These are phyloP conservation scores for Ephestia elutella DNA, from an alignment of 1,140 invertebrate species.

Conservation along the genomic window DNA sequence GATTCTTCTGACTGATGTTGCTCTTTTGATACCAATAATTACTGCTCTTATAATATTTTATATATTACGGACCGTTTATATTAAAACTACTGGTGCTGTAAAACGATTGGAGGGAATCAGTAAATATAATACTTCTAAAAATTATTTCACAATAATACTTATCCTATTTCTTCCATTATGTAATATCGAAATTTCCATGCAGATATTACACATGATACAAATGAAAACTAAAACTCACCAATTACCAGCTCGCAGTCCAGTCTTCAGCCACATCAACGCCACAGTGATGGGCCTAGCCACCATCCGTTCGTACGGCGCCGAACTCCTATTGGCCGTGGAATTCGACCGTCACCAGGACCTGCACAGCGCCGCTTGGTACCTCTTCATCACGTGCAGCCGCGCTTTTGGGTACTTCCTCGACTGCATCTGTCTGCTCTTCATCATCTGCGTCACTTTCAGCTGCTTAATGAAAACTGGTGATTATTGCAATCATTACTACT, in stretches of 20 bases:
- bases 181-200: no score
- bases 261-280: slow-evolving; percentile 89
- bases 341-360: slow-evolving; percentile 81
- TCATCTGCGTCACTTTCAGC: slow-evolving; percentile 80
- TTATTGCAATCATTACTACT: background rate
- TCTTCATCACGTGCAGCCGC: slow-evolving; percentile 83
- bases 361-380: slow-evolving; percentile 83
- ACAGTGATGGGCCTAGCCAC: slow-evolving; percentile 88
- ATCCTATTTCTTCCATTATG: no score
- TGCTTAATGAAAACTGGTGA: slow-evolving; percentile 70
- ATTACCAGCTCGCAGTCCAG: slow-evolving; percentile 83
- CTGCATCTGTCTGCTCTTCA: slow-evolving; percentile 80
- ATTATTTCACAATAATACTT: background rate
- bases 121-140: slow-evolving; percentile 71
- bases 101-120: slow-evolving; percentile 89
- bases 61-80: slow-evolving; percentile 83
- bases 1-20: slow-evolving; percentile 85
- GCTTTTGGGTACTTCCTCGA: slow-evolving; percentile 89
- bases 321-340: slow-evolving; percentile 78
- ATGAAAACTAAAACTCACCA: no score
- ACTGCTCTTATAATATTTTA: slow-evolving; percentile 81
- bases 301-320: slow-evolving; percentile 82
- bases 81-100: slow-evolving; percentile 85
- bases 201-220: no score
- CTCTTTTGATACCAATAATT: slow-evolving; percentile 82